Evolutionary conservation across 2,113 vertebrate species (phyloP), one percentile per base, ranked within the genome.

Genomic region (Sinocyclocheilus anophthalmus): DNA sequence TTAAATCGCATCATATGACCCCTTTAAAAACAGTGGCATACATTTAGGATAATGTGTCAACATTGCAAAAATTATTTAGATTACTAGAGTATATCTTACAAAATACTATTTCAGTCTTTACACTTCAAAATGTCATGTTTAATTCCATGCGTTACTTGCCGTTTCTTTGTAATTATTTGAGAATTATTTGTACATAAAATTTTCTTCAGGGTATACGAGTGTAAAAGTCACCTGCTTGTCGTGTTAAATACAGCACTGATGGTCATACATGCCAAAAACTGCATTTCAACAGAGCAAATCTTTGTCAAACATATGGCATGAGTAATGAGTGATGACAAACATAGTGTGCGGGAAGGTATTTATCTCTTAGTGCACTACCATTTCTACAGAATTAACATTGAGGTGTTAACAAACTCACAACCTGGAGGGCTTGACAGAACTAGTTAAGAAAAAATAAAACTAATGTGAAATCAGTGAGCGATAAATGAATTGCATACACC

Each of bases 361-460:
- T 63, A 48, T 45, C 42, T 50, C 42, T 67, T 50, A 45, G 10
- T 45, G 45, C 9, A 50, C 24, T 6, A 33, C 24, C 37, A 26
- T 20, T 69, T 82, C 1, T 22, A 33, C 24, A 82, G 45, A 82
- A 67, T 22, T 65, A 37, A 81, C 42, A 69, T 7, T 67, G 42
- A 82, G 18, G 10, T 73, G 26, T 45, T 20, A 39, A 75, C 26
- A 42, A 75, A 63, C 30, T 7, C 48, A 65, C 59, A 81, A 37
- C 16, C 13, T 53, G 26, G 16, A 39, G 48, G 37, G 50, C 50
- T 42, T 80, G 53, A 73, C 37, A 86, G 37, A 61, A 57, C 67
- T 59, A 88, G 57, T 39, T 59, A 42, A 55, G 84, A 48, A 79
- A 72, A 33, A 22, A 18, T 20, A 13, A 83, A 33, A 77, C n/a